Conservation (phyloP, 2,113 vertebrate genomes). For the Limnothrissa miodon region DNA sequence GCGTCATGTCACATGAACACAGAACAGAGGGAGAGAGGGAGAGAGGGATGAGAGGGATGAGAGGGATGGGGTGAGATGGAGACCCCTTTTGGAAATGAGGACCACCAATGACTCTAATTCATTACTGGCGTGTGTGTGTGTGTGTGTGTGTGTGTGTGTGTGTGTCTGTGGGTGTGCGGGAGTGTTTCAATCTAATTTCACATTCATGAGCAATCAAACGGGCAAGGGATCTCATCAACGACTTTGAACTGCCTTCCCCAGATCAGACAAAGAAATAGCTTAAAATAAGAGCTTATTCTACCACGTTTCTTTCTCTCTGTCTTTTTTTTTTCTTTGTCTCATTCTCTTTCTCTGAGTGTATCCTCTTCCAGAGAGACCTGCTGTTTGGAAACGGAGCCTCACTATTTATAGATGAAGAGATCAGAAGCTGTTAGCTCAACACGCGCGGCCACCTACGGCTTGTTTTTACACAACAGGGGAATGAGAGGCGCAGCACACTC, state of each 20-base stretch:
- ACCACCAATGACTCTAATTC: background rate
- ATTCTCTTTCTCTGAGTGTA: too few species aligned
- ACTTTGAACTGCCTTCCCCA: background rate
- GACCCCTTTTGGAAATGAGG: too few species aligned
- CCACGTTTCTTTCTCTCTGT: background rate
- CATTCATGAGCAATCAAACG: constrained; percentile 11
- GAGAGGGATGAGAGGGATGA: background rate
- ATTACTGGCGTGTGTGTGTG: background rate
- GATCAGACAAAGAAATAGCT: background rate
- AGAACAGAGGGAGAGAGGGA: background rate
- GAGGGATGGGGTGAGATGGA: background rate
- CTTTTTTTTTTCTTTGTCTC: too few species aligned
- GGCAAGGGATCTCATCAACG: constrained; percentile 5
- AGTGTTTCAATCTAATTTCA: constrained; percentile 5
- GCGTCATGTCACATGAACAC: background rate
- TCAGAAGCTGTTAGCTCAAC: background rate
- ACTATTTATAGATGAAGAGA: constrained; percentile 11
- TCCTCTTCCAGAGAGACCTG: background rate
- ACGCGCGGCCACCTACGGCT: background rate
- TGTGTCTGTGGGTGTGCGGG: background rate
- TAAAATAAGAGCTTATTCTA: background rate
- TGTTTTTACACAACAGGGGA: constrained; percentile 1
- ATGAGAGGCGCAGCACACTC: constrained; percentile 14
- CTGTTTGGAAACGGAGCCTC: background rate
- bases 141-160: background rate